These are phyloP conservation scores for Bos javanicus DNA, from an alignment of 2,113 vertebrate species.

Conservation along the genomic window DNA sequence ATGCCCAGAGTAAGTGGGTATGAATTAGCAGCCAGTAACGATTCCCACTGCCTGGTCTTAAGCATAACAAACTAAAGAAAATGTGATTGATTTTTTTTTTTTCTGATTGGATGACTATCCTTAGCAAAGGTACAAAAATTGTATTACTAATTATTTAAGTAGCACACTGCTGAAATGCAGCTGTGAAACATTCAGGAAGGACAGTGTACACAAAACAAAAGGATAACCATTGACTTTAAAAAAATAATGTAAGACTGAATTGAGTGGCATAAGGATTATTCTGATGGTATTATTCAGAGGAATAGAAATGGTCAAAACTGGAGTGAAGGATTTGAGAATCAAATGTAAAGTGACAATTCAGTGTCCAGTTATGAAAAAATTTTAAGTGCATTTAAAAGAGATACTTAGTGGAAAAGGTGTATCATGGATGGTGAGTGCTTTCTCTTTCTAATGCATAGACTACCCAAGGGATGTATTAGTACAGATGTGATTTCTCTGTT, in stretches of 20 bases:
- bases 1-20: neutral
- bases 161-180: neutral
- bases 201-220: neutral
- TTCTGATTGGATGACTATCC: neutral
- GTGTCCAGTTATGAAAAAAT: neutral
- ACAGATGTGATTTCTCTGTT: neutral
- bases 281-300: neutral
- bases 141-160: neutral
- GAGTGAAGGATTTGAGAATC: neutral
- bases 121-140: neutral
- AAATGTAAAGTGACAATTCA: neutral
- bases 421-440: neutral
- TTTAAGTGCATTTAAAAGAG: neutral
- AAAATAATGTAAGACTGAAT: neutral
- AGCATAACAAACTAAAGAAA: neutral
- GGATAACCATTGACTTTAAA: neutral
- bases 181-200: neutral
- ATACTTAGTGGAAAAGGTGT: neutral
- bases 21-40: neutral
- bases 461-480: neutral
- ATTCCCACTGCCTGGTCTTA: neutral
- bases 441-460: neutral
- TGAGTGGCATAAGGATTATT: neutral
- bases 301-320: neutral
- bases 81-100: neutral